Evolutionary conservation across 2,797 vertebrate species (phyloP), one percentile per base, ranked within the genome.

Genomic region (Pogonophryne albipinna): DNA sequence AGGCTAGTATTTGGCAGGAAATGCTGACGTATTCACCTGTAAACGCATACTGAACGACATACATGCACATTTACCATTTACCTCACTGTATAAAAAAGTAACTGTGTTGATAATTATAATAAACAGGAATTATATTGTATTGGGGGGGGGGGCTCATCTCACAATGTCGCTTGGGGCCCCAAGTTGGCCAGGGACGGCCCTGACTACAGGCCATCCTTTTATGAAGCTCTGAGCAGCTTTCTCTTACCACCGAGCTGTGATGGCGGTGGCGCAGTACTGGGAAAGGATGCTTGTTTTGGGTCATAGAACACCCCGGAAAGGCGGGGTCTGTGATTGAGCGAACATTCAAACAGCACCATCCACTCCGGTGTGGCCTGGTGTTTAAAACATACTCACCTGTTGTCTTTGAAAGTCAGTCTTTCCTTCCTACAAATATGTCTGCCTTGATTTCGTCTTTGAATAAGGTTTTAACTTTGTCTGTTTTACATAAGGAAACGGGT

Each of bases 201-300:
- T 71, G 80, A 82, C 53, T 87, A 16, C 88, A 87, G 87, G 83
- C 87, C 79, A 87, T 90, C 91, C 89, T 86, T 85, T 74, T 50
- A n/a, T 65, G 76, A 68, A 55, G 50, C 62, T 66, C 56, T 62
- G 41, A 77, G 56, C 73, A 70, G 86, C 80, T 80, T 79, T 82
- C 60, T 87, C 82, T 71, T 84, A 75, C 83, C 42, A 45, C 52
- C 3, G 17, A 66, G 89, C 85, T 87, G 79, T 34, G 10, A 84
- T 9, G 69, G 45, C 65, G 61, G 76, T 91, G 91, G 85, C 88
- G 88, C 89, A 89, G 85, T 55, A 52, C 31, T 3, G 12, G 20
- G 1, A 0, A 0, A 17, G 4, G 1, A 15, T 0, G 81, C 67
- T 86, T 15, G 55, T 55, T 88, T 87, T 83, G 11, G 0, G 0